A percentile compares a stretch with the other conserved stretches of the same genome.
These are phyloP conservation scores for Falco peregrinus DNA, from an alignment of 2,797 vertebrate genomes.

Conservation along the genomic window DNA sequence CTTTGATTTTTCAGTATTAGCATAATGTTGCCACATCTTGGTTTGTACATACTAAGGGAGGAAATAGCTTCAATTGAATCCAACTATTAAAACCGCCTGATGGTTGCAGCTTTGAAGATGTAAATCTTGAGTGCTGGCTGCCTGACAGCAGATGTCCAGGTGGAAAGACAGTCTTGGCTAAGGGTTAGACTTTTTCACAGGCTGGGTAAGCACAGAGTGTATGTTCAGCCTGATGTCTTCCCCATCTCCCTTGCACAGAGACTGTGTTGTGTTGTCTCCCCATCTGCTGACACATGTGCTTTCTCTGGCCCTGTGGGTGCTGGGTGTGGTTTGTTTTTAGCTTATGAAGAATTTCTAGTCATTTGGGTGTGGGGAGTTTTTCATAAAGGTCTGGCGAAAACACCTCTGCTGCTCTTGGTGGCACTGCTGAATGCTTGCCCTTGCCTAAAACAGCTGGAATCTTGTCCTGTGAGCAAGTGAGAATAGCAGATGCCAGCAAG, in stretches of 20 bases:
- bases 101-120: slow-evolving; percentile 17
- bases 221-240: neutral
- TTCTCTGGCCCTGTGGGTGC: slow-evolving; percentile 14
- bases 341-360: slow-evolving; percentile 26
- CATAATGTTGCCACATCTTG: slow-evolving; percentile 35
- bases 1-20: slow-evolving; percentile 41
- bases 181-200: neutral
- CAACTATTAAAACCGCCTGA: neutral
- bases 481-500: neutral
- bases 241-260: neutral
- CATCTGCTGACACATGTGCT: slow-evolving; percentile 38
- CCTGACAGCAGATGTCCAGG: neutral
- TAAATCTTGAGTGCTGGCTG: slow-evolving; percentile 2
- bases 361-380: slow-evolving; percentile 30
- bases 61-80: slow-evolving; percentile 8
- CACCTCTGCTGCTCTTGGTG: neutral
- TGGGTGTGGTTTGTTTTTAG: slow-evolving; percentile 54
- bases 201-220: neutral
- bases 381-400: neutral
- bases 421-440: neutral
- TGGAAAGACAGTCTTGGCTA: neutral
- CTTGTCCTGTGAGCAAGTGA: neutral
- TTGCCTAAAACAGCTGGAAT: neutral
- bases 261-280: neutral
- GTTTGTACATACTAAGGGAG: neutral